Percentiles rank a stretch among this genome's conserved stretches.
phyloP scores from a whole-genome alignment of 2,888 invertebrate species.

The Acanthococcus lagerstroemiae region DNA sequence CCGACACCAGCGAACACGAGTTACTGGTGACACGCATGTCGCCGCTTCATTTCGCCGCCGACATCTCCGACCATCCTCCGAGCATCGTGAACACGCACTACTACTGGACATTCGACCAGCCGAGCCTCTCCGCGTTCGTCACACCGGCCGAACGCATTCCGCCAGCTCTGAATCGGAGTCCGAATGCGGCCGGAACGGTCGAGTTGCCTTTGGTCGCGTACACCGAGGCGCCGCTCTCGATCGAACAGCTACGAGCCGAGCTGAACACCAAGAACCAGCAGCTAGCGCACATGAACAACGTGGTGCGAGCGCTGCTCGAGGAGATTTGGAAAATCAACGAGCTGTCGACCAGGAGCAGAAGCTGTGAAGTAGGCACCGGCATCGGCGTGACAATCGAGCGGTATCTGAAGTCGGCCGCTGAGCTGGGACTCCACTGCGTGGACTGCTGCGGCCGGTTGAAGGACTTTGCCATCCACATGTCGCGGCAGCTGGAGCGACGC shows the following conservation, averaged over 20 bases:
- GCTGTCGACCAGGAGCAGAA: not conserved
- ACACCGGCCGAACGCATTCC: not conserved
- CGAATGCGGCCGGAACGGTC: not conserved
- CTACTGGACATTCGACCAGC: slow-evolving; percentile 9
- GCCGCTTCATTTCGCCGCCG: not conserved
- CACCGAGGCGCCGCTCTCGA: not conserved
- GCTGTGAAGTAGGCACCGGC: slow-evolving; percentile 6
- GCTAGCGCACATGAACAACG: slow-evolving; percentile 15
- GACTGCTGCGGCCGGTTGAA: slow-evolving; percentile 18
- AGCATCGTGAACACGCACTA: not conserved
- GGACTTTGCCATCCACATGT: slow-evolving; percentile 2
- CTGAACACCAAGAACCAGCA: slow-evolving; percentile 15
- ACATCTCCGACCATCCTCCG: not conserved
- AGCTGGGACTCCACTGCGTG: slow-evolving; percentile 17
- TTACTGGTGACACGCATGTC: not conserved
- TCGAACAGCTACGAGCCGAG: not conserved
- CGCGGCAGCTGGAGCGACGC: slow-evolving; percentile 12
- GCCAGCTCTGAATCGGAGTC: not conserved
- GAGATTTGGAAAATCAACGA: slow-evolving; percentile 20
- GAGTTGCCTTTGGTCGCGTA: not conserved
- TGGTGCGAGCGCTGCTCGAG: slow-evolving; percentile 19
- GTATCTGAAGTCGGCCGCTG: slow-evolving; percentile 2
- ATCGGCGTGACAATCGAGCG: not conserved
- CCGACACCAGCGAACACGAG: not conserved
- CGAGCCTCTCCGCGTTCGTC: not conserved